A percentile compares a stretch with the other conserved stretches of the same genome.
phyloP scores from a whole-genome alignment of 30 jellyfish, hydroid and myxozoan species.

The Aurelia aurita region DNA sequence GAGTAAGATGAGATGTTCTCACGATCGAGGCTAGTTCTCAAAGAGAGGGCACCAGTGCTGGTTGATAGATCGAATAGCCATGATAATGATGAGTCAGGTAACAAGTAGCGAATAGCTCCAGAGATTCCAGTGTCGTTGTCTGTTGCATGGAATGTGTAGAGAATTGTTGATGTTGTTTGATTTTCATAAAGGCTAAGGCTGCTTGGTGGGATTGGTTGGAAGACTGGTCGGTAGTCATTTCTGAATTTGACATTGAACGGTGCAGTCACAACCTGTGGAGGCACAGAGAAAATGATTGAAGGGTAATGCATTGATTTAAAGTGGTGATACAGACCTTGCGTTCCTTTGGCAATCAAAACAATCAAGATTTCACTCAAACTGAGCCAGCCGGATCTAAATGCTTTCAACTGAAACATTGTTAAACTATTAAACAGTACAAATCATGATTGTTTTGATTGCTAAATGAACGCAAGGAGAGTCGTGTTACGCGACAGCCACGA shows the following conservation, averaged over 20 bases:
- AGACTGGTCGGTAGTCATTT: slow-evolving; percentile 77
- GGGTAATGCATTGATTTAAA: not conserved
- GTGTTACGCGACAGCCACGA: too few relatives aligned
- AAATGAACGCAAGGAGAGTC: too few relatives aligned
- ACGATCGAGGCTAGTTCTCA: slow-evolving; percentile 68
- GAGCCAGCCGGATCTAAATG: too few relatives aligned
- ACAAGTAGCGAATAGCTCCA: slow-evolving; percentile 49
- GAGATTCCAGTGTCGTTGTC: slow-evolving; percentile 84
- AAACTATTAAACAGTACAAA: too few relatives aligned
- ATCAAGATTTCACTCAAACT: too few relatives aligned
- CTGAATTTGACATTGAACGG: slow-evolving; percentile 84
- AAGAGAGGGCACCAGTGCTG: slow-evolving; percentile 49
- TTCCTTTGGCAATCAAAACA: too few relatives aligned
- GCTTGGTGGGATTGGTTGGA: slow-evolving; percentile 32
- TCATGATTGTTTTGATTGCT: too few relatives aligned
- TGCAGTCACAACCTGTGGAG: slow-evolving; percentile 50
- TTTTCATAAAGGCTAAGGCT: slow-evolving; percentile 61
- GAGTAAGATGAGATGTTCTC: slow-evolving; percentile 62
- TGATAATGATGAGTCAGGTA: slow-evolving; percentile 9
- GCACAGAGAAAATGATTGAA: not conserved
- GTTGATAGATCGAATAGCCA: slow-evolving; percentile 58
- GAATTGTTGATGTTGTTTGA: slow-evolving; percentile 36
- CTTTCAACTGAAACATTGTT: too few relatives aligned
- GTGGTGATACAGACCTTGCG: too few relatives aligned
- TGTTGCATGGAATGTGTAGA: slow-evolving; percentile 71